Evolutionary conservation across 2,888 invertebrate genomes (phyloP).

Genomic region (Mellilla xanthometata): DNA sequence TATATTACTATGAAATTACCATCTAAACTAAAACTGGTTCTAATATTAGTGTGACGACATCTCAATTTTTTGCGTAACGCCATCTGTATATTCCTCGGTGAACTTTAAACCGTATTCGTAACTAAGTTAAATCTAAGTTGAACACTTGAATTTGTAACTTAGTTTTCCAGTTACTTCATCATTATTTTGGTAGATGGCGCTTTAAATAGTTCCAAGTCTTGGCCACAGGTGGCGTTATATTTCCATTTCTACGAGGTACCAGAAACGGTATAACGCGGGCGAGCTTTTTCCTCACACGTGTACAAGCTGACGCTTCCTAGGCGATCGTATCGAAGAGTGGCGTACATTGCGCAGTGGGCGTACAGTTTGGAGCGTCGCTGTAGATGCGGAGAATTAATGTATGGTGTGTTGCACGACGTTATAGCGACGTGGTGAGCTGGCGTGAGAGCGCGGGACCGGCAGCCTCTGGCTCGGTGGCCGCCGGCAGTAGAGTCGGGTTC

Average conservation of each 20-base stretch:
- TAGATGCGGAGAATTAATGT: conserved; percentile 30
- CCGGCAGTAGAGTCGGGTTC: conserved; percentile 74
- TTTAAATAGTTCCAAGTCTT: conserved; percentile 19
- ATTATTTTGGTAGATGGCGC: conserved; percentile 44
- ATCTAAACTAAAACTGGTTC: too few species aligned
- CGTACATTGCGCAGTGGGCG: conserved; percentile 41
- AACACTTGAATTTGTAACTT: conserved; percentile 16
- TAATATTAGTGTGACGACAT: too few species aligned
- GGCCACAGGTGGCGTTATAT: conserved; percentile 38
- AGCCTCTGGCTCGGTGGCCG: conserved; percentile 40
- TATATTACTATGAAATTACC: too few species aligned
- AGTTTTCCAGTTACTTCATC: conserved; percentile 5
- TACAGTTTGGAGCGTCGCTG: neutral
- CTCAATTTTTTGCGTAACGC: too few species aligned
- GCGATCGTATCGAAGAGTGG: neutral
- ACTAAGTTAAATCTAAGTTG: too few species aligned
- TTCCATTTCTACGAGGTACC: neutral
- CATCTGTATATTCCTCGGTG: too few species aligned
- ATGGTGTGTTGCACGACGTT: conserved; percentile 6
- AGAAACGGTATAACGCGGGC: conserved; percentile 4
- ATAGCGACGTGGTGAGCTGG: conserved; percentile 46
- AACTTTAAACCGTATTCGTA: too few species aligned
- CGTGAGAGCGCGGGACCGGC: conserved; percentile 61
- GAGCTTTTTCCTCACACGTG: conserved; percentile 42
- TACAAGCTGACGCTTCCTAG: neutral